These are phyloP conservation scores for Labeo catla DNA, from an alignment of 2,113 vertebrate species.

Conservation along the genomic window DNA sequence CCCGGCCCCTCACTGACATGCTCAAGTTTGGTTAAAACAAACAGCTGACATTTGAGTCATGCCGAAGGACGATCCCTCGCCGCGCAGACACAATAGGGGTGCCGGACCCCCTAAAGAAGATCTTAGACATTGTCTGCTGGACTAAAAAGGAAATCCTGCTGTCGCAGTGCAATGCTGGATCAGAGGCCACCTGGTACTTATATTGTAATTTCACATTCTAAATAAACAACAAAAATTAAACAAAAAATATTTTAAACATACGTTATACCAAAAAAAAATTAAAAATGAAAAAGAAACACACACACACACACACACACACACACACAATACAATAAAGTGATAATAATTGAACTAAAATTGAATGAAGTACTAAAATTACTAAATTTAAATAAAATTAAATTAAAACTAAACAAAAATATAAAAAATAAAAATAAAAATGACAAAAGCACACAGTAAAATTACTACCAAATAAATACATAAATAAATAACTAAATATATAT, in stretches of 20 bases:
- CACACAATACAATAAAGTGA: no score
- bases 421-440: no score
- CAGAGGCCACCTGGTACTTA: background rate
- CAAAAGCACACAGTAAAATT: no score
- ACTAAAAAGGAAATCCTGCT: constrained; percentile 35
- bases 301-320: no score
- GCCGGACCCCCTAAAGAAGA: constrained; percentile 30
- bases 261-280: no score
- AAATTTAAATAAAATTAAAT: no score
- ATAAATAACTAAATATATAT: no score
- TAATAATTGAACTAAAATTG: no score
- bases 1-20: constrained; percentile 43
- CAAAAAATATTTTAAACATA: background rate
- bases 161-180: background rate
- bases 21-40: constrained; percentile 65
- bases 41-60: constrained; percentile 48
- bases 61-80: constrained; percentile 39
- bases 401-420: no score
- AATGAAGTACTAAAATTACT: no score
- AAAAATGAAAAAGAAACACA: no score
- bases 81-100: constrained; percentile 39
- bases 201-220: constrained; percentile 18
- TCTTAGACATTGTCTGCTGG: background rate
- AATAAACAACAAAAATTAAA: background rate
- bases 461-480: no score